Percentiles rank a stretch among this genome's conserved stretches.
Evolutionary conservation across 1,140 invertebrate genomes (phyloP).

Genomic region (Diplogasteroides magnus): DNA sequence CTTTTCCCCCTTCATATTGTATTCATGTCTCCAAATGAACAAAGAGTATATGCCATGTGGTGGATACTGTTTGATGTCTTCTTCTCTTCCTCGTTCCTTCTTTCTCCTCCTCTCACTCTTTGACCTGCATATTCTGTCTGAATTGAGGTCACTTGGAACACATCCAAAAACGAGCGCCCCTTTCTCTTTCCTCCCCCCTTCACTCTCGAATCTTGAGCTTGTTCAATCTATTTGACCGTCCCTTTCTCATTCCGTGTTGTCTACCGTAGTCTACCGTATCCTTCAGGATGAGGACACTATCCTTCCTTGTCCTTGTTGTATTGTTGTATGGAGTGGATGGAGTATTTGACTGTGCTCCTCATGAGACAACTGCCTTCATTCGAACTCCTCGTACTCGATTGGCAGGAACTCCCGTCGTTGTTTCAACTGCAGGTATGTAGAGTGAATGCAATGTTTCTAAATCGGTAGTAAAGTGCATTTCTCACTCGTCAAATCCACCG

Average conservation of each 20-base stretch:
- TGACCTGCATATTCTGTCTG: too few relatives aligned
- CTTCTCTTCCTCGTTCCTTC: not conserved
- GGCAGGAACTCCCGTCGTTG: constrained; percentile 50
- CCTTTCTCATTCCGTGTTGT: not conserved
- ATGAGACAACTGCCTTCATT: constrained; percentile 53
- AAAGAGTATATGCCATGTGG: too few relatives aligned
- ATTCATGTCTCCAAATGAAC: too few relatives aligned
- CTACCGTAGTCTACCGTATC: not conserved
- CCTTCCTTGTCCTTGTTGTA: not conserved
- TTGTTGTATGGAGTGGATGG: constrained; percentile 3
- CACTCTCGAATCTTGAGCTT: not conserved
- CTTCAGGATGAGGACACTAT: not conserved
- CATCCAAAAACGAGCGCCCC: not conserved
- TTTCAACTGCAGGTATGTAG: constrained; percentile 49
- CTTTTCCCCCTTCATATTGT: not conserved
- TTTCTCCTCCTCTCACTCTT: not conserved
- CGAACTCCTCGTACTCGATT: constrained; percentile 51
- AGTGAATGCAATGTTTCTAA: too few relatives aligned
- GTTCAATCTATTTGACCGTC: not conserved
- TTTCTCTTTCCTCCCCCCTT: not conserved
- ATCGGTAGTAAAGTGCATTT: too few relatives aligned
- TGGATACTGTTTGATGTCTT: too few relatives aligned
- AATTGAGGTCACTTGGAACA: too few relatives aligned
- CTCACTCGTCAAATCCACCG: too few relatives aligned
- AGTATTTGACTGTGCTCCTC: constrained; percentile 48